Evolutionary conservation across 2,888 invertebrate species (phyloP).

Genomic region (Fragum whitleyi): DNA sequence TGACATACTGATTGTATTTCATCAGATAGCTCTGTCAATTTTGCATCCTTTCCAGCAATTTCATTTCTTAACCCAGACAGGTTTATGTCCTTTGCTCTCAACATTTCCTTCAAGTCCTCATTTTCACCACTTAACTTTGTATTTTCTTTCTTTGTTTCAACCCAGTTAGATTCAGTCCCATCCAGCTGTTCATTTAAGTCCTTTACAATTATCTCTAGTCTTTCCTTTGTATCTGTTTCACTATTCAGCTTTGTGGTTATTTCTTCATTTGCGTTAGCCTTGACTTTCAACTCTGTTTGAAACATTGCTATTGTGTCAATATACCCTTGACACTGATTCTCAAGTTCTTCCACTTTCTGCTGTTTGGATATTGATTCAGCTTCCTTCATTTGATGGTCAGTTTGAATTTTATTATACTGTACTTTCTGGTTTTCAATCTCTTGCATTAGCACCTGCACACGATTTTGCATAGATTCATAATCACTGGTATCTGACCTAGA

Average conservation of each 20-base stretch:
- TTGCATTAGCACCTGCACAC: neutral
- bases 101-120: constrained; percentile 41
- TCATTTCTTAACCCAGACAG: constrained; percentile 35
- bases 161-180: constrained; percentile 14
- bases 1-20: constrained; percentile 45
- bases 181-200: constrained; percentile 35
- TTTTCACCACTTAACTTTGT: constrained; percentile 17
- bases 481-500: neutral
- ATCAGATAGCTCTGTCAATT: constrained; percentile 44
- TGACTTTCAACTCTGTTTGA: constrained; percentile 60
- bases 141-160: constrained; percentile 23
- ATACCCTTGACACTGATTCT: constrained; percentile 51
- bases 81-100: constrained; percentile 18
- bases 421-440: constrained; percentile 7
- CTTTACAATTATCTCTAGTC: constrained; percentile 25
- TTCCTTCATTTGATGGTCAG: constrained; percentile 3
- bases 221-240: constrained; percentile 8
- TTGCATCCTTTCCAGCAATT: constrained; percentile 48
- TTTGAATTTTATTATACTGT: neutral
- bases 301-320: constrained; percentile 67
- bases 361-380: constrained; percentile 48
- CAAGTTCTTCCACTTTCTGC: constrained; percentile 48
- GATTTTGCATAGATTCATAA: neutral
- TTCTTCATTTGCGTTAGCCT: constrained; percentile 33
- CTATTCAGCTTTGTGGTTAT: constrained; percentile 25